phyloP scores from a whole-genome alignment of 1,140 invertebrate genomes.

The Eriosoma lanigerum region DNA sequence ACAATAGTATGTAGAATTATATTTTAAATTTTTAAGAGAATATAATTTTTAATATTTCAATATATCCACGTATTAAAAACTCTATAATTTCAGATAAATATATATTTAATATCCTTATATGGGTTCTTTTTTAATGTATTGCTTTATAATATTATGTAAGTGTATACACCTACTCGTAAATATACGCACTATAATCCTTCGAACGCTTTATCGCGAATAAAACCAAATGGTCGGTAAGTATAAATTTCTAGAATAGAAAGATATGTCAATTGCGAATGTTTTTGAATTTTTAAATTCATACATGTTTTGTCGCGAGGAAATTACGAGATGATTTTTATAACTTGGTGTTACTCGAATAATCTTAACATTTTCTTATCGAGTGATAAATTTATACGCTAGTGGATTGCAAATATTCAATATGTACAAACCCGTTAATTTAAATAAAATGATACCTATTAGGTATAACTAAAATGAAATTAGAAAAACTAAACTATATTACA shows the following conservation, averaged over 20 bases:
- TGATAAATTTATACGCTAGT: constrained; percentile 8
- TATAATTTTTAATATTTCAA: too few species aligned
- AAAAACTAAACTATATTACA: too few species aligned
- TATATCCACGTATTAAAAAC: too few species aligned
- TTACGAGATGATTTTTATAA: neutral
- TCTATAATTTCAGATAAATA: too few species aligned
- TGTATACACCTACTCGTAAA: too few species aligned
- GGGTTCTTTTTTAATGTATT: too few species aligned
- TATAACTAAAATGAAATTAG: too few species aligned
- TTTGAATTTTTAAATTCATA: neutral
- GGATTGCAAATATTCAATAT: constrained; percentile 8
- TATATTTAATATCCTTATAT: too few species aligned
- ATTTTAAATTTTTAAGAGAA: too few species aligned
- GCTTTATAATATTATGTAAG: too few species aligned
- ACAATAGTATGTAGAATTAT: too few species aligned
- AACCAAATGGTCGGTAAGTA: neutral
- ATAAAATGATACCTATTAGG: neutral
- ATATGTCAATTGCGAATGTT: constrained; percentile 16
- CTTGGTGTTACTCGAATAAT: neutral
- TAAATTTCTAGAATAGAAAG: neutral
- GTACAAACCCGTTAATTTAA: constrained; percentile 9
- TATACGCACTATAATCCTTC: too few species aligned
- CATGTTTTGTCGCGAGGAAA: neutral
- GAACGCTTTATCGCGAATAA: neutral
- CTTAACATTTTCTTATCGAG: constrained; percentile 13